Conservation (phyloP, 2,113 vertebrate species). For the Theristicus caerulescens region DNA sequence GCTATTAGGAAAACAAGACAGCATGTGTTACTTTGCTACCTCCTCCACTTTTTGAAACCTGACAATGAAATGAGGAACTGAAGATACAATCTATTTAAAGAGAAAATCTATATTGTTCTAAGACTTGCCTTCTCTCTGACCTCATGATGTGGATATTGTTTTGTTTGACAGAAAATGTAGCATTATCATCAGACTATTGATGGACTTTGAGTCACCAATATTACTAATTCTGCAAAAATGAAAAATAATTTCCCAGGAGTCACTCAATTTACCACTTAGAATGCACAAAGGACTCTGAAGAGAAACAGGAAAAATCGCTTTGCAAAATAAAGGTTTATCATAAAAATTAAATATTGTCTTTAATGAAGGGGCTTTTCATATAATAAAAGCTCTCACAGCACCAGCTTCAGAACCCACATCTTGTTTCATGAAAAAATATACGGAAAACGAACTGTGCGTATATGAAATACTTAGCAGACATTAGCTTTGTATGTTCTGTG, state of each 20-base stretch:
- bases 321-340: not conserved
- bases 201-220: not conserved
- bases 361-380: not conserved
- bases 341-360: not conserved
- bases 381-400: not conserved
- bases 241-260: slow-evolving; percentile 2
- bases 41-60: not conserved
- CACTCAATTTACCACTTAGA: not conserved
- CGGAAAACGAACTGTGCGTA: not conserved
- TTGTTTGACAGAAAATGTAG: not conserved
- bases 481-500: not conserved
- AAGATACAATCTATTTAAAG: not conserved
- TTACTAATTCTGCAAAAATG: slow-evolving; percentile 1
- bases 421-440: not conserved
- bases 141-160: not conserved
- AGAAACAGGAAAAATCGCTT: not conserved
- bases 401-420: not conserved
- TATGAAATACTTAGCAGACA: not conserved
- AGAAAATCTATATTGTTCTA: not conserved
- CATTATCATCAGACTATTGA: not conserved
- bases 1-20: not conserved
- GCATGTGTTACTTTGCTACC: not conserved
- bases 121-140: not conserved
- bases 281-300: not conserved
- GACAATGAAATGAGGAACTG: not conserved